These are phyloP conservation scores for Drosophila crucigera DNA, from an alignment of 2,888 invertebrate genomes.

Conservation along the genomic window DNA sequence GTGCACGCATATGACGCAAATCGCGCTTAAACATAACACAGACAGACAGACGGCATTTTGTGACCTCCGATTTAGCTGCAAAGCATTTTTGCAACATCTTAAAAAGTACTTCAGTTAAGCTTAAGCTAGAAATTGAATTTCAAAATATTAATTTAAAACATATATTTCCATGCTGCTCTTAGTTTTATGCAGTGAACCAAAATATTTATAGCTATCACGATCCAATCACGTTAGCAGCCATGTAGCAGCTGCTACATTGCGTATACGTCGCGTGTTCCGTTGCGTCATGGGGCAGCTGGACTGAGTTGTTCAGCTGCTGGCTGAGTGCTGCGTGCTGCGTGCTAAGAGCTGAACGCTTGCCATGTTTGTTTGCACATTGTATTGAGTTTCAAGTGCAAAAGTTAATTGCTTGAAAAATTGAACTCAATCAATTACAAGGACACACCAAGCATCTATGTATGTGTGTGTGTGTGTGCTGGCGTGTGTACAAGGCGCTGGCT, in stretches of 20 bases:
- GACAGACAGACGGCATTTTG: conserved; percentile 28
- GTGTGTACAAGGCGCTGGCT: conserved; percentile 4
- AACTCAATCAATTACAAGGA: conserved; percentile 73
- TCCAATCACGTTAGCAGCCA: conserved; percentile 21
- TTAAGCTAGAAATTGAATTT: neutral
- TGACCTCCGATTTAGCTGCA: conserved; percentile 19
- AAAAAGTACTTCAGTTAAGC: conserved; percentile 3
- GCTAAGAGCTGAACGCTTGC: conserved; percentile 15
- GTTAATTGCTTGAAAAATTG: conserved; percentile 80
- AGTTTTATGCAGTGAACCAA: conserved; percentile 7
- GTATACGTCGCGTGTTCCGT: conserved; percentile 40
- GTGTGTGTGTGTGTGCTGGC: neutral
- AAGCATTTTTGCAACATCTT: conserved; percentile 21
- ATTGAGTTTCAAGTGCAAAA: conserved; percentile 66
- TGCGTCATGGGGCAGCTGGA: conserved; percentile 15
- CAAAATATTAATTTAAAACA: neutral
- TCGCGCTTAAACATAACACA: conserved; percentile 42
- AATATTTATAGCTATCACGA: conserved; percentile 19
- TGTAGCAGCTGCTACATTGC: conserved; percentile 30
- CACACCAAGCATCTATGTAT: conserved; percentile 10
- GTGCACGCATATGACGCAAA: conserved; percentile 40
- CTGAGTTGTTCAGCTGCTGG: neutral
- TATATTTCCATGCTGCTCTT: neutral
- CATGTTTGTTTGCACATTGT: conserved; percentile 68
- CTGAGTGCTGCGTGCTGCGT: neutral